These are phyloP conservation scores for Oryctes rhinoceros DNA, from an alignment of 1,140 invertebrate species.

Conservation along the genomic window DNA sequence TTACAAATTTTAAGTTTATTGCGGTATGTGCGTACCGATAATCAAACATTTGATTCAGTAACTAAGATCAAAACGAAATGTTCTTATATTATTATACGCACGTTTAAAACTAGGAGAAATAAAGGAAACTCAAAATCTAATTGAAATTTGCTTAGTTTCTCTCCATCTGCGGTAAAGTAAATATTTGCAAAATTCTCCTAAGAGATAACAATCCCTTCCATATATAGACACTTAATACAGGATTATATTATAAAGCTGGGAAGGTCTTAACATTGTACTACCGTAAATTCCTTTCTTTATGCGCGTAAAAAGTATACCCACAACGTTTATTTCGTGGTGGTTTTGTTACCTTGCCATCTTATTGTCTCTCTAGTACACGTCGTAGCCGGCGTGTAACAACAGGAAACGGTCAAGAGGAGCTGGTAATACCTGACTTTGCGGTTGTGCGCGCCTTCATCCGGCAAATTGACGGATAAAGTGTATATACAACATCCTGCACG, in stretches of 20 bases:
- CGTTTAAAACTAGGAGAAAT: no score
- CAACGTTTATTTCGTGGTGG: conserved; percentile 4
- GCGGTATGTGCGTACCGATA: no score
- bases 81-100: no score
- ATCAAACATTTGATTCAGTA: no score
- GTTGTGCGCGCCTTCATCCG: conserved; percentile 30
- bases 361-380: conserved; percentile 2
- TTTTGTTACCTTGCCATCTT: conserved; percentile 15
- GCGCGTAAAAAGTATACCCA: neutral
- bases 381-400: conserved; percentile 14
- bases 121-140: no score
- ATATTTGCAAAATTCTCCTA: no score
- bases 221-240: conserved; percentile 1
- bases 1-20: no score
- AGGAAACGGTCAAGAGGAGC: conserved; percentile 28
- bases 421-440: conserved; percentile 32
- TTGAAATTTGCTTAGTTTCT: no score
- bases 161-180: no score
- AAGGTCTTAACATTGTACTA: neutral
- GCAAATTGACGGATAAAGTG: conserved; percentile 30
- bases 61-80: no score
- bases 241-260: neutral
- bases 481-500: conserved; percentile 34
- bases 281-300: conserved; percentile 15
- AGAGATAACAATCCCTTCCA: no score